Evolutionary conservation across 2,113 vertebrate species (phyloP).

Genomic region (Semicossyphus pulcher): DNA sequence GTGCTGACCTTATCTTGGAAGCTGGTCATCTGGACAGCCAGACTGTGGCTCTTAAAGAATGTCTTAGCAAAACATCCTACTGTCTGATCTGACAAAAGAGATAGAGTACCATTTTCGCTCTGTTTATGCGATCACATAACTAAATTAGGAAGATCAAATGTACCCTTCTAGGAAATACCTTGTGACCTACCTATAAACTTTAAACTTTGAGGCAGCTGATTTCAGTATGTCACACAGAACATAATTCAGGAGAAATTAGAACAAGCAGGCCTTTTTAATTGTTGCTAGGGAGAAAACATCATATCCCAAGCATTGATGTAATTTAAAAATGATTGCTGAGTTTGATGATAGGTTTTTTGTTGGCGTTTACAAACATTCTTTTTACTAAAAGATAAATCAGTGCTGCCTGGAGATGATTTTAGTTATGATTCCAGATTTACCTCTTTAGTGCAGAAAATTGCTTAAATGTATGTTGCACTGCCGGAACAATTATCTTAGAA

Average conservation of each 20-base stretch:
- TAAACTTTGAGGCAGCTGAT: background rate
- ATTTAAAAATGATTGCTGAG: conserved; percentile 33
- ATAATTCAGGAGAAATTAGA: background rate
- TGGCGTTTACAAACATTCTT: conserved; percentile 26
- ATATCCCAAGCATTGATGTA: conserved; percentile 1
- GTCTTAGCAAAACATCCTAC: conserved; percentile 27
- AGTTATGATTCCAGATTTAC: conserved; percentile 53
- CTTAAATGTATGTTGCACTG: conserved; percentile 21
- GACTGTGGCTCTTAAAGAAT: conserved; percentile 19
- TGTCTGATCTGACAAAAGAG: conserved; percentile 29
- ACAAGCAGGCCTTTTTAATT: background rate
- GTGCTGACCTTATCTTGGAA: conserved; percentile 63
- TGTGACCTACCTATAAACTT: conserved; percentile 13
- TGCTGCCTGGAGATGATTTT: conserved; percentile 52
- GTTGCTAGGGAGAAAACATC: background rate
- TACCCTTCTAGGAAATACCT: background rate
- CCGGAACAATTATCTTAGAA: conserved; percentile 36
- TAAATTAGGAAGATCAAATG: conserved; percentile 9
- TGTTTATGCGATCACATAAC: conserved; percentile 29
- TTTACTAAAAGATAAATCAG: conserved; percentile 34
- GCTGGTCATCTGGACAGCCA: conserved; percentile 56
- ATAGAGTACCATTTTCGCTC: background rate
- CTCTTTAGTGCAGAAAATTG: conserved; percentile 30
- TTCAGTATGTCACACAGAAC: background rate
- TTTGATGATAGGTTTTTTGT: conserved; percentile 11